Conservation (phyloP, 2,113 vertebrate species). For the Oncorhynchus masou region DNA sequence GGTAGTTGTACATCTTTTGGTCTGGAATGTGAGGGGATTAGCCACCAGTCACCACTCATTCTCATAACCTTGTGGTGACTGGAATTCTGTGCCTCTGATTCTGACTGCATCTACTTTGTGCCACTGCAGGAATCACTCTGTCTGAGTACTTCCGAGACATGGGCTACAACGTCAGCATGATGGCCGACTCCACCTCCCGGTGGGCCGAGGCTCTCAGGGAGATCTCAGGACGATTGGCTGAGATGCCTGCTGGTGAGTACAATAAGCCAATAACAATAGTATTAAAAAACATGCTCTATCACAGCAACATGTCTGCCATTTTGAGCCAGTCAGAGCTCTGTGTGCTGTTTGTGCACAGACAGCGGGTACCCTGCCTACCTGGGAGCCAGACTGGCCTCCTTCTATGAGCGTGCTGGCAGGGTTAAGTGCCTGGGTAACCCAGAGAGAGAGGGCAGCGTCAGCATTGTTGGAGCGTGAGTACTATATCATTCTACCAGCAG, state of each 20-base stretch:
- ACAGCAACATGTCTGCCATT: background rate
- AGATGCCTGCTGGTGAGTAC: slow-evolving; percentile 95
- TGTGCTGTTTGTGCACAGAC: slow-evolving; percentile 70
- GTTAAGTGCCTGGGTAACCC: slow-evolving; percentile 97
- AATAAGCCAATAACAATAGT: background rate
- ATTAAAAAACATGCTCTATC: too few species aligned
- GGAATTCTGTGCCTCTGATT: background rate
- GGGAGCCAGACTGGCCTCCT: slow-evolving; percentile 92
- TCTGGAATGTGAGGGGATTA: background rate
- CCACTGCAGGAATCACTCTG: slow-evolving; percentile 86
- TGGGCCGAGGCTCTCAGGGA: slow-evolving; percentile 98
- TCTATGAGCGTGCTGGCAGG: slow-evolving; percentile 93
- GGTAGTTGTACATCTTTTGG: background rate
- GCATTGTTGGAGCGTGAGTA: slow-evolving; percentile 97
- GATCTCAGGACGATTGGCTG: slow-evolving; percentile 94
- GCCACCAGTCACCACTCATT: background rate
- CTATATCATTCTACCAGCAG: slow-evolving; percentile 21
- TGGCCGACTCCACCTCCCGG: slow-evolving; percentile 97
- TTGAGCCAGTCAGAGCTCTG: background rate
- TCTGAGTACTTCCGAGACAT: slow-evolving; percentile 98
- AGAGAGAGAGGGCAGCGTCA: slow-evolving; percentile 95
- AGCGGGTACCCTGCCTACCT: slow-evolving; percentile 97
- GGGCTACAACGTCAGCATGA: slow-evolving; percentile 99
- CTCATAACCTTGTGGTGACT: background rate
- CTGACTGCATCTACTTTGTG: too few species aligned